Evolutionary conservation across 2,113 vertebrate species (phyloP).

Genomic region (Peromyscus californicus): DNA sequence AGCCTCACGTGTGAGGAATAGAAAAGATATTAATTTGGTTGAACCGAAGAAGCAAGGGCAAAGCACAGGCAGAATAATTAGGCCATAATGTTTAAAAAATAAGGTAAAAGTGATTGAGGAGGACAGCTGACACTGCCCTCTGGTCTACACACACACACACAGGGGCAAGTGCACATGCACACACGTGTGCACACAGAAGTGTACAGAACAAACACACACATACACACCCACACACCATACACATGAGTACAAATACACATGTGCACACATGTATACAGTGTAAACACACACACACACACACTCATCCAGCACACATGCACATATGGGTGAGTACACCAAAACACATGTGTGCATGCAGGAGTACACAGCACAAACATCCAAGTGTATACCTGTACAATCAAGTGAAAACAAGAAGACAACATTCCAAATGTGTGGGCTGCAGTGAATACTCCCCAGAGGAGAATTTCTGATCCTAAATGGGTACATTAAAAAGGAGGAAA

Average conservation of each 20-base stretch:
- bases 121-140: neutral
- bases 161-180: neutral
- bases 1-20: neutral
- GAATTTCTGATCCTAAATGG: no score
- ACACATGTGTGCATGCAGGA: no score
- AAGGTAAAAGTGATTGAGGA: neutral
- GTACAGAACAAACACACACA: neutral
- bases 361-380: no score
- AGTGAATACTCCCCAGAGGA: no score
- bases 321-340: no score
- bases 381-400: no score
- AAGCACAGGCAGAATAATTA: neutral
- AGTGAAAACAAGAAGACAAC: no score
- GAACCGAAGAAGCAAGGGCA: neutral
- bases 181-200: neutral
- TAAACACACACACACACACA: neutral
- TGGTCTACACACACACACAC: neutral
- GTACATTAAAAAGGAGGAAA: no score
- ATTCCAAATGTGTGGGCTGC: no score
- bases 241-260: neutral
- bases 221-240: neutral
- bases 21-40: neutral
- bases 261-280: neutral
- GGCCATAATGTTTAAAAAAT: neutral
- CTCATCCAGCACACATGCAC: no score